These are phyloP conservation scores for Fopius arisanus DNA, from an alignment of 1,140 invertebrate species.

Conservation along the genomic window DNA sequence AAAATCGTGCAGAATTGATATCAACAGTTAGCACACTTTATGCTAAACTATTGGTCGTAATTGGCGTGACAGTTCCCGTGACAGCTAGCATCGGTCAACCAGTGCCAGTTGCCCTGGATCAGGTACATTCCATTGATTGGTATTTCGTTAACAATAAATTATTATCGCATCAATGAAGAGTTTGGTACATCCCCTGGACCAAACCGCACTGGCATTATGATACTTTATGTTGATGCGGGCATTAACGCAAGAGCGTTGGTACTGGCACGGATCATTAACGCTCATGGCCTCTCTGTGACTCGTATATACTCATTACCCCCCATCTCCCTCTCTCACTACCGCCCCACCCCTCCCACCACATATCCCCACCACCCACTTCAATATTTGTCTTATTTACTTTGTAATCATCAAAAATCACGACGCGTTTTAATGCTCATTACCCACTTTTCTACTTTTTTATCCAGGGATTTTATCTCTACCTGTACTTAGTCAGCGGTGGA, in stretches of 20 bases:
- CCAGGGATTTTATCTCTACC: slow-evolving; percentile 85
- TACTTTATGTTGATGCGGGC: slow-evolving; percentile 29
- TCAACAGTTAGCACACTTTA: slow-evolving; percentile 77
- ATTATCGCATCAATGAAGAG: neutral
- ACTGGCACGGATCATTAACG: slow-evolving; percentile 15
- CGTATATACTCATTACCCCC: neutral
- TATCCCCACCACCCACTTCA: neutral
- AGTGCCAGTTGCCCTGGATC: slow-evolving; percentile 72
- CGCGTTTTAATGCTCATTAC: neutral
- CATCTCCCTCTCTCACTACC: neutral
- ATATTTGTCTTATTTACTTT: slow-evolving; percentile 9
- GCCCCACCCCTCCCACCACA: too few relatives aligned
- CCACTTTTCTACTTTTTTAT: slow-evolving; percentile 33
- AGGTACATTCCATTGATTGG: slow-evolving; percentile 57
- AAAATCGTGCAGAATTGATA: slow-evolving; percentile 52
- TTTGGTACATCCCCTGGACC: neutral
- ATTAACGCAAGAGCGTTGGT: slow-evolving; percentile 9
- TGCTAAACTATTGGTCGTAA: slow-evolving; percentile 79
- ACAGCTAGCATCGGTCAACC: slow-evolving; percentile 74
- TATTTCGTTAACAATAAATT: slow-evolving; percentile 27
- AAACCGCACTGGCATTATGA: slow-evolving; percentile 13
- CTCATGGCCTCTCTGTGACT: neutral
- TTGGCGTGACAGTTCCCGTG: slow-evolving; percentile 77
- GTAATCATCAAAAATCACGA: neutral
- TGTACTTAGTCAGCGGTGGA: slow-evolving; percentile 78